A percentile compares a stretch with the other conserved stretches of the same genome.
phyloP scores from a whole-genome alignment of 2,113 vertebrate genomes.

The Lucifuga dentata region DNA sequence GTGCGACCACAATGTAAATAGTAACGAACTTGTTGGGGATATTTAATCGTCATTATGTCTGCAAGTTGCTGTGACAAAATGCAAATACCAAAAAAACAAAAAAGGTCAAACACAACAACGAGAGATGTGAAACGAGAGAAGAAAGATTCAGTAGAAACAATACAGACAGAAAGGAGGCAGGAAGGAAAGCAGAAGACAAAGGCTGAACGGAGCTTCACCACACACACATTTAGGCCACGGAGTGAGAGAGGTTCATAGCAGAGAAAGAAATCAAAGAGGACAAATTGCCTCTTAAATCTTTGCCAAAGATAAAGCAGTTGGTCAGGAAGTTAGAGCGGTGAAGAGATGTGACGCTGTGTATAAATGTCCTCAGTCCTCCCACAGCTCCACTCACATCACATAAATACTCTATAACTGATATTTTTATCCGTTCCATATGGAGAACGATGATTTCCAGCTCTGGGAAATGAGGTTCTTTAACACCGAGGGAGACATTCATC shows the following conservation, averaged over 20 bases:
- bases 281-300: conserved; percentile 29
- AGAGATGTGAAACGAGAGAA: neutral
- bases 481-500: conserved; percentile 12
- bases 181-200: neutral
- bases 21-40: neutral
- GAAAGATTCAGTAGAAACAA: neutral
- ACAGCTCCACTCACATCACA: conserved; percentile 21
- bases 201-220: neutral
- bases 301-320: conserved; percentile 24
- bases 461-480: conserved; percentile 22
- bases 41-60: neutral
- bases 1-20: neutral
- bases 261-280: conserved; percentile 1
- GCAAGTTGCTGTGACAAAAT: neutral
- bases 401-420: conserved; percentile 29
- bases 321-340: conserved; percentile 24
- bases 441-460: conserved; percentile 22
- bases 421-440: conserved; percentile 50
- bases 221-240: neutral
- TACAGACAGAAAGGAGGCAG: neutral
- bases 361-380: conserved; percentile 34
- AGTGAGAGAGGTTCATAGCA: conserved; percentile 1
- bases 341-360: conserved; percentile 28
- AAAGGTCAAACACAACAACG: neutral
- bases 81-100: neutral